These are phyloP conservation scores for Antheraea pernyi DNA, from an alignment of 1,140 invertebrate genomes.

Conservation along the genomic window DNA sequence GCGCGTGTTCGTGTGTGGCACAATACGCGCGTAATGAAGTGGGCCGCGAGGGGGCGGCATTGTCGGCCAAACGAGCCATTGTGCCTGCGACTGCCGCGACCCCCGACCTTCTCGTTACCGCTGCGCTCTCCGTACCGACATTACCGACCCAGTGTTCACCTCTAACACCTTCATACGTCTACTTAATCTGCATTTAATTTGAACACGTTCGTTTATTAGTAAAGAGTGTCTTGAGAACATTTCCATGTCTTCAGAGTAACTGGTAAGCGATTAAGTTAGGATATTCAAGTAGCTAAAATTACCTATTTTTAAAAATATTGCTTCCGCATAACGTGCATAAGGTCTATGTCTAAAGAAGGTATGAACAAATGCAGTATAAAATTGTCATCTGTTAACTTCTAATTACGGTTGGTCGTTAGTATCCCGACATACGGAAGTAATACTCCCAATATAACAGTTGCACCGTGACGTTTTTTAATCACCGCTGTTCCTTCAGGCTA, in stretches of 20 bases:
- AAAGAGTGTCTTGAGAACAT: too few species aligned
- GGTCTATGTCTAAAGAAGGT: too few species aligned
- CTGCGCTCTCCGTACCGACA: conserved; percentile 15
- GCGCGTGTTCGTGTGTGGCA: conserved; percentile 40
- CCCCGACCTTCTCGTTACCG: conserved; percentile 58
- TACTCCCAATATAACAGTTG: conserved; percentile 46
- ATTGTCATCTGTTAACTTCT: conserved; percentile 8
- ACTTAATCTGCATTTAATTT: conserved; percentile 5
- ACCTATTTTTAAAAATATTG: too few species aligned
- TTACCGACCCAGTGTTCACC: conserved; percentile 24
- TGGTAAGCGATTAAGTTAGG: neutral
- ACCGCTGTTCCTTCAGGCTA: conserved; percentile 49
- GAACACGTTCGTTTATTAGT: neutral
- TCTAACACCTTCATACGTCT: neutral
- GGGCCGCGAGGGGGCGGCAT: conserved; percentile 69
- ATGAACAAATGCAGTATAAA: neutral
- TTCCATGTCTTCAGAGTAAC: neutral
- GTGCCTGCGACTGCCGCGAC: conserved; percentile 42
- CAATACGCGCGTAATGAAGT: conserved; percentile 76
- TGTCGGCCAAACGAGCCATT: conserved; percentile 70
- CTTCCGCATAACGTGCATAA: too few species aligned
- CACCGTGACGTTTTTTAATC: conserved; percentile 57
- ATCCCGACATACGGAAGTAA: conserved; percentile 41
- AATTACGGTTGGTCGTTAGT: conserved; percentile 4
- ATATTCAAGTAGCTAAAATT: too few species aligned